phyloP scores from a whole-genome alignment of 2,888 invertebrate species.

The Sesia bembeciformis region DNA sequence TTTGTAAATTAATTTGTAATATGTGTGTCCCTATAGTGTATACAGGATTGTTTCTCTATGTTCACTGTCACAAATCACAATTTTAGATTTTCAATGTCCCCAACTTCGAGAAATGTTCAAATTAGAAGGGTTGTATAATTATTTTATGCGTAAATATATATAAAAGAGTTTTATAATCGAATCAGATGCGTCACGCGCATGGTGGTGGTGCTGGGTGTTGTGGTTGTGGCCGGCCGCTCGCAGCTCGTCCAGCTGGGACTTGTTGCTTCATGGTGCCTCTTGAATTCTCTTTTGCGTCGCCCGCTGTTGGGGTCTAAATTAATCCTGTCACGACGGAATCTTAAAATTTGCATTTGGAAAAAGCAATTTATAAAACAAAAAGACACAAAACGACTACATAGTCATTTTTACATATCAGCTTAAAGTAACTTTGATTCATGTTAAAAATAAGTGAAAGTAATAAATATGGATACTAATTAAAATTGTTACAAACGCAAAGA shows the following conservation, averaged over 20 bases:
- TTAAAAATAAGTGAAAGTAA: too few relatives aligned
- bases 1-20: constrained; percentile 68
- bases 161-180: constrained; percentile 32
- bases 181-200: constrained; percentile 44
- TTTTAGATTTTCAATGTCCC: constrained; percentile 54
- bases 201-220: constrained; percentile 38
- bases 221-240: constrained; percentile 26
- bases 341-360: too few relatives aligned
- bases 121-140: constrained; percentile 51
- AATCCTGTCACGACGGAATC: too few relatives aligned
- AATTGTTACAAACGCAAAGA: constrained; percentile 9
- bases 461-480: neutral
- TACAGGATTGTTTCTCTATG: constrained; percentile 56
- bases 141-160: constrained; percentile 51
- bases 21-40: constrained; percentile 61
- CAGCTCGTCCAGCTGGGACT: neutral
- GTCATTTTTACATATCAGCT: neutral
- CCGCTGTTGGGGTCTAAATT: too few relatives aligned
- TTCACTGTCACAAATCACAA: constrained; percentile 70
- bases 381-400: too few relatives aligned
- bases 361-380: too few relatives aligned
- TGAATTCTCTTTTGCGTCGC: constrained; percentile 14
- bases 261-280: constrained; percentile 5
- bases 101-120: constrained; percentile 43
- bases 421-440: neutral